A percentile compares a stretch with the other conserved stretches of the same genome.
Evolutionary conservation across 2,888 invertebrate genomes (phyloP).

Genomic region (Diarsia mendica): DNA sequence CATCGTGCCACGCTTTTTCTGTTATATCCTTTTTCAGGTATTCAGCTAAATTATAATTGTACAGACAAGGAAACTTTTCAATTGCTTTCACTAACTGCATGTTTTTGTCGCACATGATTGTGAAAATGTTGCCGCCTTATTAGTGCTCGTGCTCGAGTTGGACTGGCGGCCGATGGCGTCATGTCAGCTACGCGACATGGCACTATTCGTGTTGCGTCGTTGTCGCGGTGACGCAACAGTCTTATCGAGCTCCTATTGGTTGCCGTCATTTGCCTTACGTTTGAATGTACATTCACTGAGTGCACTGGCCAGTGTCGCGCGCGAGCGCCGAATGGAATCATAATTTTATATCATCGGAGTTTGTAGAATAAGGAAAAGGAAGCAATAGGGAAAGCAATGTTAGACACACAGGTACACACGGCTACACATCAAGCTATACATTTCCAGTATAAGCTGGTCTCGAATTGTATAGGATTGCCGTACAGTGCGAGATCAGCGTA

Average conservation of each 20-base stretch:
- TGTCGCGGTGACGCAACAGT: conserved; percentile 68
- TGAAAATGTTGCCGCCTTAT: conserved; percentile 44
- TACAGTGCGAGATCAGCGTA: too few relatives aligned
- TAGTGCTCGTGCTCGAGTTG: conserved; percentile 41
- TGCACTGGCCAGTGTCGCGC: conserved; percentile 45
- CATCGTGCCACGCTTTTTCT: conserved; percentile 74
- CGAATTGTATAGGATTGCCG: too few relatives aligned
- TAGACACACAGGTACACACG: neutral
- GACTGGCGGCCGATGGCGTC: conserved; percentile 59
- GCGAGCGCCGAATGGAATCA: conserved; percentile 39
- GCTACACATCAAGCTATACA: too few relatives aligned
- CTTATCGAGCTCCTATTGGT: conserved; percentile 55
- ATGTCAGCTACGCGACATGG: conserved; percentile 71
- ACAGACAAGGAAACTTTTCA: conserved; percentile 72
- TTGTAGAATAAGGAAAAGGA: conserved; percentile 10
- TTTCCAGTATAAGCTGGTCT: too few relatives aligned
- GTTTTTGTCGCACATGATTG: conserved; percentile 72
- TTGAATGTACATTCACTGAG: conserved; percentile 43
- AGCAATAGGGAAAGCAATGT: conserved; percentile 13
- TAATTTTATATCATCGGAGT: conserved; percentile 19
- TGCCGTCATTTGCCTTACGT: conserved; percentile 38
- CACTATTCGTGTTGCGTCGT: conserved; percentile 67
- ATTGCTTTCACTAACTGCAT: conserved; percentile 70
- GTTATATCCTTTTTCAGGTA: conserved; percentile 73
- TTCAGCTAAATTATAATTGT: conserved; percentile 70